phyloP scores from a whole-genome alignment of 2,797 vertebrate species.

The Sebastes hopkinsi region DNA sequence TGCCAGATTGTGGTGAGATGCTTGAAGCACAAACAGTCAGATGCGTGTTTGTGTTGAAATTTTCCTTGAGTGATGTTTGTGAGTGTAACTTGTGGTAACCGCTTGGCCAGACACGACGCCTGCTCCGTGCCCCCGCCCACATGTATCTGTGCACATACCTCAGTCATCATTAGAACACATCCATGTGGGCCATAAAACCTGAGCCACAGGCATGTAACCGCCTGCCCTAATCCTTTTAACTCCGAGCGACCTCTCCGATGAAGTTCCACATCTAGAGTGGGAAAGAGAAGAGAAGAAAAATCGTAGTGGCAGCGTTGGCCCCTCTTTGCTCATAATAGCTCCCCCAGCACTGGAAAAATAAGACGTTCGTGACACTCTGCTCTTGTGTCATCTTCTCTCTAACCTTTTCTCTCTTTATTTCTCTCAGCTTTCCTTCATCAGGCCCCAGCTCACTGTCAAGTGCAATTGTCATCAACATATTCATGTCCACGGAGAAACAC shows the following conservation, averaged over 20 bases:
- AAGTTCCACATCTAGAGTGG: background rate
- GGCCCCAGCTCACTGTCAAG: constrained; percentile 60
- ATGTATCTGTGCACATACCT: background rate
- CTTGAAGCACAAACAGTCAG: background rate
- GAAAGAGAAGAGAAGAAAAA: background rate
- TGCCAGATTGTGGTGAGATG: background rate
- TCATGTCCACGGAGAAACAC: constrained; percentile 34
- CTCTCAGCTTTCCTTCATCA: constrained; percentile 25
- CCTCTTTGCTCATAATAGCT: background rate
- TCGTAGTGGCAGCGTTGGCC: background rate
- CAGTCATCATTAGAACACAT: constrained; percentile 13
- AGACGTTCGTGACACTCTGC: background rate
- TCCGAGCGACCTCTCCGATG: background rate
- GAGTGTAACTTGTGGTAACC: background rate
- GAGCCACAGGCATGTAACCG: background rate
- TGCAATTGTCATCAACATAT: constrained; percentile 68
- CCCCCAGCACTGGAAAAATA: constrained; percentile 16
- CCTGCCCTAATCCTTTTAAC: background rate
- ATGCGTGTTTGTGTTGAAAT: background rate
- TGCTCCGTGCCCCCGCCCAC: background rate
- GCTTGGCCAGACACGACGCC: constrained; percentile 12
- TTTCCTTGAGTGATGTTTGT: background rate
- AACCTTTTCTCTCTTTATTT: constrained; percentile 37
- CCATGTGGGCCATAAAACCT: constrained; percentile 1
- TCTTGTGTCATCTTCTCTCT: constrained; percentile 17